Percentiles rank a stretch among this genome's conserved stretches.
Conservation (phyloP, 92 coral and sea anemone genomes). For the Pocillopora grandis region DNA sequence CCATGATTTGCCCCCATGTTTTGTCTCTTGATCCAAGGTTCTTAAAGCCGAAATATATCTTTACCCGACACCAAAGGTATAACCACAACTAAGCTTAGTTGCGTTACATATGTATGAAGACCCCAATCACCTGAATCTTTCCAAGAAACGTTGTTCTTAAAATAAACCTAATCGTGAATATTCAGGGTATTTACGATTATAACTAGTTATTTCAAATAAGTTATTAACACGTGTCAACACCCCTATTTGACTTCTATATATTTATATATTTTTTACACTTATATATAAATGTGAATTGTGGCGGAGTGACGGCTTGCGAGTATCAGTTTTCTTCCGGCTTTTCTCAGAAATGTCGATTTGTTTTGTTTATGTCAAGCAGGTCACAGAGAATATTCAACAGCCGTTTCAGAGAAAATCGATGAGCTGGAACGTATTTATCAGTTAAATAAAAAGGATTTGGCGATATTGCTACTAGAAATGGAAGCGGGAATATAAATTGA, state of each 20-base stretch:
- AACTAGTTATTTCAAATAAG: too few relatives aligned
- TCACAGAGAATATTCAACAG: neutral
- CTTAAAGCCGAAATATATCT: neutral
- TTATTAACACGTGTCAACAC: too few relatives aligned
- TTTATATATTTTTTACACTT: too few relatives aligned
- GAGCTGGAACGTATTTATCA: neutral
- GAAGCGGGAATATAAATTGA: too few relatives aligned
- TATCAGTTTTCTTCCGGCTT: constrained; percentile 12
- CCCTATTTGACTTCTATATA: too few relatives aligned
- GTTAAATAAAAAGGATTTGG: too few relatives aligned
- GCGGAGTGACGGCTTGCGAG: neutral
- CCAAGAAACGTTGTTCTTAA: constrained; percentile 3
- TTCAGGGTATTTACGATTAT: too few relatives aligned
- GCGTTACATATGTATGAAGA: neutral
- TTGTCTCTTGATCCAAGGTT: neutral
- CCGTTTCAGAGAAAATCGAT: neutral
- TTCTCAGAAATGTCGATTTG: constrained; percentile 28
- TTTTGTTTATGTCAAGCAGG: neutral
- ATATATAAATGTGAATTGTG: too few relatives aligned
- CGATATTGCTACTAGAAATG: too few relatives aligned
- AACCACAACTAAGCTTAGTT: constrained; percentile 5
- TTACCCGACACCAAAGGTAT: neutral
- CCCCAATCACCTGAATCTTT: neutral
- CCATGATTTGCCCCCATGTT: neutral
- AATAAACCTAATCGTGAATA: too few relatives aligned